phyloP scores from a whole-genome alignment of 2,888 invertebrate genomes.

The Drosophila ezoana region DNA sequence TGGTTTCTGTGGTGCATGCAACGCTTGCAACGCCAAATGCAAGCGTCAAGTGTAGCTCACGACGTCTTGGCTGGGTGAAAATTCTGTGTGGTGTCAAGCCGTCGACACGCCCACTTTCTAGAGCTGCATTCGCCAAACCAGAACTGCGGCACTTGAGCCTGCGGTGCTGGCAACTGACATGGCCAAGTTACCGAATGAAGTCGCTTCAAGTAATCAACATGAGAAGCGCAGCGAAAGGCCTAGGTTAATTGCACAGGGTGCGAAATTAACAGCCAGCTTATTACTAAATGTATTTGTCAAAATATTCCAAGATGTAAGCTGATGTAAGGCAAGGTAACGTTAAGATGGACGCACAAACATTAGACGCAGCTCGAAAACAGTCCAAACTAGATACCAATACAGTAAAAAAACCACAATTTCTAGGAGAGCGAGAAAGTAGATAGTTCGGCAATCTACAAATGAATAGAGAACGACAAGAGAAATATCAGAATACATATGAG shows the following conservation, averaged over 20 bases:
- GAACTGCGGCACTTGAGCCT: constrained; percentile 1
- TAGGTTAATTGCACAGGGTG: not conserved
- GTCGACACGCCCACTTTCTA: constrained; percentile 46
- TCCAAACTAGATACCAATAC: not conserved
- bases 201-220: constrained; percentile 11
- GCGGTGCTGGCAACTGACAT: not conserved
- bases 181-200: constrained; percentile 20
- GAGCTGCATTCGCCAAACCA: constrained; percentile 19
- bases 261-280: not conserved
- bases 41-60: constrained; percentile 42
- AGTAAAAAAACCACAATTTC: not conserved
- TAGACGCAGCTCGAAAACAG: not conserved
- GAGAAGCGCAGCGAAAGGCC: constrained; percentile 40
- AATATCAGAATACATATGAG: no score
- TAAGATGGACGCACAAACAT: no score
- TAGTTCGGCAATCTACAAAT: no score
- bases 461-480: no score
- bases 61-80: constrained; percentile 30
- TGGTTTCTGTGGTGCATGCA: constrained; percentile 14
- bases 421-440: no score
- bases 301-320: no score
- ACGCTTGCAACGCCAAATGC: constrained; percentile 14
- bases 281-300: not conserved
- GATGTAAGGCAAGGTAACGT: not conserved
- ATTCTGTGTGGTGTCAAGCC: constrained; percentile 28